Conservation (phyloP, 2,888 invertebrate genomes). For the Geophilus truncorum region DNA sequence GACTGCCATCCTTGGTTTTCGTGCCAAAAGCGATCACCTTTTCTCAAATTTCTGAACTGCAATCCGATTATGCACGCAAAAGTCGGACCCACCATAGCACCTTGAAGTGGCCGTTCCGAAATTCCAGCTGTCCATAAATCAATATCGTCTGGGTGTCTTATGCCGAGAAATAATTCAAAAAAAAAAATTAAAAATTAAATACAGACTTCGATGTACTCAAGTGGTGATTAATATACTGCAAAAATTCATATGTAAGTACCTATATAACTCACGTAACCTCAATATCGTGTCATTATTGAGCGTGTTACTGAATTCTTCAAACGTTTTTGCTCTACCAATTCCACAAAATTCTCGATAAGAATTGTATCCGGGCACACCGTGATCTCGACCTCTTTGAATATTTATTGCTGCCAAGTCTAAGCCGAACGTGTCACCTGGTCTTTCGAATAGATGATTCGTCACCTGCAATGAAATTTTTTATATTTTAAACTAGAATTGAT, state of each 20-base stretch:
- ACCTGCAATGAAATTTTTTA: conserved; percentile 38
- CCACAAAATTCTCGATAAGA: conserved; percentile 46
- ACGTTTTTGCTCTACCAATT: conserved; percentile 33
- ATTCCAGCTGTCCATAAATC: conserved; percentile 45
- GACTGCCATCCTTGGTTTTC: conserved; percentile 38
- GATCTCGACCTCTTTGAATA: conserved; percentile 43
- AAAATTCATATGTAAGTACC: too few species aligned
- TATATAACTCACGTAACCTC: conserved; percentile 76
- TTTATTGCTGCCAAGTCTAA: conserved; percentile 43
- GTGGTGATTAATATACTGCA: too few species aligned
- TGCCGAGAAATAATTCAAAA: neutral
- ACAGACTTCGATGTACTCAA: too few species aligned
- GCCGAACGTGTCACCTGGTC: conserved; percentile 42
- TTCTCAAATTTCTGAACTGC: conserved; percentile 43
- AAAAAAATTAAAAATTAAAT: neutral
- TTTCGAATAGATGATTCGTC: conserved; percentile 43
- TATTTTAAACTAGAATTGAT: too few species aligned
- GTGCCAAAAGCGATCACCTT: conserved; percentile 38
- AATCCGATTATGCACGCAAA: conserved; percentile 45
- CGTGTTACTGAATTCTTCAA: conserved; percentile 71
- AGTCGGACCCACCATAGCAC: conserved; percentile 44
- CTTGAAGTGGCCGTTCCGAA: conserved; percentile 43
- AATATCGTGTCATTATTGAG: conserved; percentile 84
- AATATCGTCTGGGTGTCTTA: conserved; percentile 37
- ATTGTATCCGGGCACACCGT: conserved; percentile 45